phyloP scores from a whole-genome alignment of 2,888 invertebrate species.

The Amphipyra tragopoginis region DNA sequence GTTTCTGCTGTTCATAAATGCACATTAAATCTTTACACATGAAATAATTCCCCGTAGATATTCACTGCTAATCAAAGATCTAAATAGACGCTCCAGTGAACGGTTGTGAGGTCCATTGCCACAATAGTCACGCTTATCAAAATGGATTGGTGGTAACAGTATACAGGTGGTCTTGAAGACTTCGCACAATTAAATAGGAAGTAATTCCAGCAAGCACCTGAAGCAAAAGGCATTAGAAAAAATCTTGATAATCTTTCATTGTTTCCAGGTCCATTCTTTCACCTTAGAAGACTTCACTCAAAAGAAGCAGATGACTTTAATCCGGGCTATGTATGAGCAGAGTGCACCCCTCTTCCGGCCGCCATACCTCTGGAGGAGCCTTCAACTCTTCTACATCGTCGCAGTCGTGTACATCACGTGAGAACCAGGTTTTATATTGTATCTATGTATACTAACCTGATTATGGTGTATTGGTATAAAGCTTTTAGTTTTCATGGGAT shows the following conservation, averaged over 20 bases:
- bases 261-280: constrained; percentile 74
- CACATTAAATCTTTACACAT: too few relatives aligned
- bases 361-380: constrained; percentile 75
- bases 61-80: too few relatives aligned
- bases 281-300: constrained; percentile 64
- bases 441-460: constrained; percentile 41
- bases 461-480: not conserved
- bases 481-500: too few relatives aligned
- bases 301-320: constrained; percentile 68
- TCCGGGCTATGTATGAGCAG: constrained; percentile 77
- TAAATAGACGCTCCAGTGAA: too few relatives aligned
- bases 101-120: too few relatives aligned
- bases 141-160: too few relatives aligned
- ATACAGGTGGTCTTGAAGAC: too few relatives aligned
- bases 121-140: too few relatives aligned
- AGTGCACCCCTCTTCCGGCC: constrained; percentile 80
- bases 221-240: not conserved
- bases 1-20: too few relatives aligned
- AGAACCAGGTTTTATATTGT: constrained; percentile 70
- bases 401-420: constrained; percentile 85
- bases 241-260: not conserved
- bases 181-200: too few relatives aligned
- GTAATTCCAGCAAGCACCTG: not conserved
- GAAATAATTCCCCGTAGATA: too few relatives aligned
- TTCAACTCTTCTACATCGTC: constrained; percentile 82